Evolutionary conservation across 1,140 invertebrate genomes (phyloP).

Genomic region (Neodiprion virginianus): DNA sequence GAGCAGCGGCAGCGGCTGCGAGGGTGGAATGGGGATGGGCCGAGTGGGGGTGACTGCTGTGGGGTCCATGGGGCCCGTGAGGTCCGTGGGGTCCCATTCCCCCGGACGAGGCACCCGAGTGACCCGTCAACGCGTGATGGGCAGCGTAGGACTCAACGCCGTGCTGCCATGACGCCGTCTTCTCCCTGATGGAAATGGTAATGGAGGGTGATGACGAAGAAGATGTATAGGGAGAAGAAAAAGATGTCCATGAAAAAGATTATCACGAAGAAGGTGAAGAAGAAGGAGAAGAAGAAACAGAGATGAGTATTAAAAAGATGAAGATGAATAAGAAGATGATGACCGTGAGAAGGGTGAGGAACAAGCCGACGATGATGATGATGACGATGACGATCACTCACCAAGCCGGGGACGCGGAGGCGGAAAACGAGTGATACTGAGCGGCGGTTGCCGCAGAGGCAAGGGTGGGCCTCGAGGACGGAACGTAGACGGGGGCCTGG

Average conservation of each 20-base stretch:
- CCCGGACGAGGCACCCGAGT: conserved; percentile 49
- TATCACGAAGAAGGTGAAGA: too few species aligned
- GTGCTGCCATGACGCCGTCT: conserved; percentile 60
- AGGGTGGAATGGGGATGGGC: conserved; percentile 55
- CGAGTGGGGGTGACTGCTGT: conserved; percentile 54
- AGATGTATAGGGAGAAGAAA: neutral
- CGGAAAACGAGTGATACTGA: conserved; percentile 56
- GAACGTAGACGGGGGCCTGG: conserved; percentile 57
- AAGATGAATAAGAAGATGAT: too few species aligned
- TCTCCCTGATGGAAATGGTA: conserved; percentile 45
- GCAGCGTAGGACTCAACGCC: conserved; percentile 57
- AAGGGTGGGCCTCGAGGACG: conserved; percentile 55
- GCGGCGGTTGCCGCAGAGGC: conserved; percentile 53
- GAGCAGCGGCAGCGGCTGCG: conserved; percentile 61
- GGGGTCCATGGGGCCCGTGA: conserved; percentile 51
- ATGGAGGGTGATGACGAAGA: neutral
- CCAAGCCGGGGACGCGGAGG: conserved; percentile 57
- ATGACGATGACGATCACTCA: conserved; percentile 25
- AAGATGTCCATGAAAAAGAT: neutral
- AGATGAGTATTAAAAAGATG: too few species aligned
- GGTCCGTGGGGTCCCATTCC: conserved; percentile 54
- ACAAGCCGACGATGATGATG: too few species aligned
- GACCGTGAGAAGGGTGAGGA: too few species aligned
- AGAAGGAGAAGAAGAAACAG: too few species aligned
- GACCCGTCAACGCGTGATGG: conserved; percentile 56